Percentiles rank a stretch among this genome's conserved stretches.
phyloP scores from a whole-genome alignment of 2,113 vertebrate species.

The Neomonachus schauinslandi region DNA sequence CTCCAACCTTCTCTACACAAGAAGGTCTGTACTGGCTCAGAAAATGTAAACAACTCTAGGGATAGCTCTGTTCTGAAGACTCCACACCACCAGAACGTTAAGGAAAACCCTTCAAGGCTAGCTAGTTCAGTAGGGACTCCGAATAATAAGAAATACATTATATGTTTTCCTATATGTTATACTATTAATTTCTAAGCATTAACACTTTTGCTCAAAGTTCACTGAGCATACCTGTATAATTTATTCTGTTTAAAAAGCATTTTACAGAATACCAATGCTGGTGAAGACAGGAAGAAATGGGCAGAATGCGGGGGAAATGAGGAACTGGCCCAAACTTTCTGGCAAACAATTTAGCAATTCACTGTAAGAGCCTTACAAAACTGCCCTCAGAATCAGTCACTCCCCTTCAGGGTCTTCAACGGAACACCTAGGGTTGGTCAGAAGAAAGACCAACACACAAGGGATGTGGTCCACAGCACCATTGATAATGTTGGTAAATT shows the following conservation, averaged over 20 bases:
- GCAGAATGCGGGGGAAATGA: not conserved
- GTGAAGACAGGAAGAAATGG: not conserved
- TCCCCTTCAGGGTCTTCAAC: not conserved
- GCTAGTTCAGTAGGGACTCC: not conserved
- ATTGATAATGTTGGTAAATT: not conserved
- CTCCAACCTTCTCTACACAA: not conserved
- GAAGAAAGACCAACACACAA: not conserved
- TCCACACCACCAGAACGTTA: not conserved
- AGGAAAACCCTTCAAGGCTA: not conserved
- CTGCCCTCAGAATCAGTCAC: not conserved
- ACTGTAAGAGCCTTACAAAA: not conserved
- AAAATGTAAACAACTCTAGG: not conserved
- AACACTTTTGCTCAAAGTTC: conserved; percentile 6
- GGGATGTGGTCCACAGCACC: not conserved
- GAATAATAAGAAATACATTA: not conserved
- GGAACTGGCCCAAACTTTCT: not conserved
- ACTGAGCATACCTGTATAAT: not conserved
- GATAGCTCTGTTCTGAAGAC: not conserved
- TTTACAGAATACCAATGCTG: not conserved
- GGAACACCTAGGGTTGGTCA: not conserved
- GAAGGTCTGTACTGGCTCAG: not conserved
- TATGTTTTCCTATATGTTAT: not conserved
- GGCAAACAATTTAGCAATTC: not conserved
- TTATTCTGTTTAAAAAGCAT: conserved; percentile 41
- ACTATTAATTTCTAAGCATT: conserved; percentile 19